Conservation (phyloP, 2,888 invertebrate species). For the Scaptomyza polygonia region DNA sequence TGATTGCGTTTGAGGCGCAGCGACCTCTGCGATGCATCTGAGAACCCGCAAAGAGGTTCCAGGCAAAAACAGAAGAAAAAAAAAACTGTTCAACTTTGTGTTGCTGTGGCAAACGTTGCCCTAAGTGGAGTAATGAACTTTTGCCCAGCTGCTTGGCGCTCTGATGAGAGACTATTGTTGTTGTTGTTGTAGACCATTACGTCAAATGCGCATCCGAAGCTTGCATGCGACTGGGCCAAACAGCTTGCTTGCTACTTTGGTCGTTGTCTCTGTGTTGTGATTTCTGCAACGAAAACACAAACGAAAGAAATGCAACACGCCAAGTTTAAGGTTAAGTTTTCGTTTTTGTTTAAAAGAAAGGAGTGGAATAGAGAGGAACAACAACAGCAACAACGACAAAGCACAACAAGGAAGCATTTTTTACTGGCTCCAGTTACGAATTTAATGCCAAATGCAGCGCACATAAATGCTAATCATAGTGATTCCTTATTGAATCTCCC, state of each 20-base stretch:
- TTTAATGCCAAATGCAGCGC: slow-evolving; percentile 46
- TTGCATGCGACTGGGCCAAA: slow-evolving; percentile 68
- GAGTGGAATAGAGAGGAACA: slow-evolving; percentile 4
- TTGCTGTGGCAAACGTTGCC: slow-evolving; percentile 57
- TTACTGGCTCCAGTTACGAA: slow-evolving; percentile 46
- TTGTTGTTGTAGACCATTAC: slow-evolving; percentile 64
- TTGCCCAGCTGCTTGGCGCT: slow-evolving; percentile 50
- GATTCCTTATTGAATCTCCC: slow-evolving; percentile 75
- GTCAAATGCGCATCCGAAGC: slow-evolving; percentile 68
- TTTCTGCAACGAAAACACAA: slow-evolving; percentile 50
- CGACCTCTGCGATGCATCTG: slow-evolving; percentile 55
- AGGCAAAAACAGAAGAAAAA: slow-evolving; percentile 28
- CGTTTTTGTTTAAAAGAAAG: slow-evolving; percentile 63
- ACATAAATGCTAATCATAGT: slow-evolving; percentile 77
- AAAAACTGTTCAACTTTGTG: slow-evolving; percentile 63
- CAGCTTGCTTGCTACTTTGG: slow-evolving; percentile 38
- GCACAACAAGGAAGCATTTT: slow-evolving; percentile 66
- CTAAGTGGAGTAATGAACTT: slow-evolving; percentile 79
- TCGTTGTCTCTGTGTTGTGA: slow-evolving; percentile 25
- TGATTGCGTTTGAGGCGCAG: slow-evolving; percentile 51
- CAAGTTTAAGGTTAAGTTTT: slow-evolving; percentile 78
- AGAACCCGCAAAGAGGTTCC: slow-evolving; percentile 46
- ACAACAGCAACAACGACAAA: slow-evolving; percentile 8
- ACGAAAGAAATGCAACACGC: slow-evolving; percentile 23
- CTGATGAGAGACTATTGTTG: slow-evolving; percentile 16